Evolutionary conservation across 1,140 invertebrate genomes (phyloP), one percentile per base, ranked within the genome.

Genomic region (Physella acuta): DNA sequence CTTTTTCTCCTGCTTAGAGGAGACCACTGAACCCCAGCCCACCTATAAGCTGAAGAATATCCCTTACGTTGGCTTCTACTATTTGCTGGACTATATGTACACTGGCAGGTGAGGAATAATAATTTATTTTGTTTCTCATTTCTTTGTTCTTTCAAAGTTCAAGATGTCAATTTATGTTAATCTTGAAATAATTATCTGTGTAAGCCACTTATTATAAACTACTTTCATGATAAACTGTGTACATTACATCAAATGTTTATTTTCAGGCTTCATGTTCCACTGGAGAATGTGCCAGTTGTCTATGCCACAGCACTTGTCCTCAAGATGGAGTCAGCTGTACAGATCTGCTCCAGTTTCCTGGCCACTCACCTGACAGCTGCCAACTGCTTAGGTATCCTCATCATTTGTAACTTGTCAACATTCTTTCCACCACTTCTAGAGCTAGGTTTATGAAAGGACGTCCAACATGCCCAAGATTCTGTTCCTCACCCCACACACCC

Each of bases 41-140:
- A 71, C 69, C 37, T 76, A 68, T 64, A 75, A 91, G 78, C 79
- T 93, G 37, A 76, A 81, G 68, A 88, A 89, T 36, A 88, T 91
- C 74, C 89, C 91, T 73, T 88, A 88, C 72, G 86, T 85, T 68
- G 89, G 91, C 52, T 86, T 94, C 75, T 88, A 91, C 71, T 89
- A 88, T 68, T 85, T 94, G 8, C 87, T 94, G 33, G 90, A 94
- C 80, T 94, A 92, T 85, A 91, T 91, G 34, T 94, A 94, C 84
- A 93, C 92, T 58, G 86, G 88, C 65, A 64, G 49, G 62, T 64
- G 4, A 31, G 62, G 39, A 44, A 20, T n/a, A n/a, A n/a, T n/a
- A n/a, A n/a, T n/a, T n/a, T n/a, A n/a, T n/a, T n/a, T n/a, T n/a
- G n/a, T n/a, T n/a, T n/a, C n/a, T n/a, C n/a, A n/a, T n/a, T n/a